Conservation (phyloP, 2,888 invertebrate genomes). For the Rhimphoctona megacephalus region DNA sequence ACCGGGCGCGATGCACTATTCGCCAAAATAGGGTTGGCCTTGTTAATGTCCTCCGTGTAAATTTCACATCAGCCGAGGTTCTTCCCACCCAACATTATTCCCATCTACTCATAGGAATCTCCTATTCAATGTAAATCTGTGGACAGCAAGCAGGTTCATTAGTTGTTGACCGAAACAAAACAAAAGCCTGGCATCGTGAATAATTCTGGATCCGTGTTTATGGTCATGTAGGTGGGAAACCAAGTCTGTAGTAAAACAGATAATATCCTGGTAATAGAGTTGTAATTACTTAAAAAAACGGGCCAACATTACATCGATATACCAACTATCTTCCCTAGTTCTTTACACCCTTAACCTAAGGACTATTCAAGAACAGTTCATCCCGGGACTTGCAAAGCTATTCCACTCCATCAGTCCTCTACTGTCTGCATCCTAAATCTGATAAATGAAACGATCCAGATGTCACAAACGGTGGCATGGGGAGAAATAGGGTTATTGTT, state of each 20-base stretch:
- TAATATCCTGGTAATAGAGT: constrained; percentile 41
- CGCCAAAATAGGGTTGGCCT: constrained; percentile 29
- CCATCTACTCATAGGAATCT: constrained; percentile 19
- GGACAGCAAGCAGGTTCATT: constrained; percentile 57
- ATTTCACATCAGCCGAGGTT: constrained; percentile 25
- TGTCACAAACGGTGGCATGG: background rate
- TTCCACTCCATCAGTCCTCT: background rate
- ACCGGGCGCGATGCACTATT: constrained; percentile 24
- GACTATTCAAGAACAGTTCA: background rate
- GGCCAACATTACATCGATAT: background rate
- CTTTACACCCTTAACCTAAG: background rate
- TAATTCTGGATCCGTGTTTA: constrained; percentile 44
- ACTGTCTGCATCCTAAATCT: background rate
- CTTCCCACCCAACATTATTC: constrained; percentile 16
- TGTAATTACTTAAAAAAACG: constrained; percentile 55
- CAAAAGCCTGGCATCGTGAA: constrained; percentile 39
- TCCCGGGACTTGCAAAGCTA: background rate
- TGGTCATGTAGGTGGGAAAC: constrained; percentile 15
- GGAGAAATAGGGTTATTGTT: too few relatives aligned
- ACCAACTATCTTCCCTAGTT: background rate
- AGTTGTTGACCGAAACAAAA: constrained; percentile 35
- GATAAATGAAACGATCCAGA: background rate
- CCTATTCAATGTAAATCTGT: constrained; percentile 49
- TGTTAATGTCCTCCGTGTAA: constrained; percentile 61
- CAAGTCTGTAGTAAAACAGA: constrained; percentile 20